phyloP scores from a whole-genome alignment of 2,888 invertebrate species.

The Diachrysia chrysitis region DNA sequence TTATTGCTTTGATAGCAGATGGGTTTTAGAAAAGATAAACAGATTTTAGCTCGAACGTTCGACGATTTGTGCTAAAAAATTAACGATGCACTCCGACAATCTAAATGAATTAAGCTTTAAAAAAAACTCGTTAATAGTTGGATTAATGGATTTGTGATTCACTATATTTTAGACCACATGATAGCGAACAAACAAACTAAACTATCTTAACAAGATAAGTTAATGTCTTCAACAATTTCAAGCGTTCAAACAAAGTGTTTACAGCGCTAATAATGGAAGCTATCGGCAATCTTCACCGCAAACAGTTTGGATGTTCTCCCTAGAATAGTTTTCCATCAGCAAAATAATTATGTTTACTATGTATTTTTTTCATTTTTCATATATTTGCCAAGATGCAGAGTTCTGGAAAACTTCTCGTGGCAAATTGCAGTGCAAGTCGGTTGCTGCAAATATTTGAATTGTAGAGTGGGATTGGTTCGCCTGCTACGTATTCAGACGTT shows the following conservation, averaged over 20 bases:
- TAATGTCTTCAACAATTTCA: slow-evolving; percentile 29
- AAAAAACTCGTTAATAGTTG: no score
- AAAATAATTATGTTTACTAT: slow-evolving; percentile 64
- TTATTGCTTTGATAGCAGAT: not conserved
- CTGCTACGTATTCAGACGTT: slow-evolving; percentile 78
- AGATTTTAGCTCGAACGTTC: not conserved
- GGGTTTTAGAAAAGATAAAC: slow-evolving; percentile 2
- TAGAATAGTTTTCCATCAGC: slow-evolving; percentile 38
- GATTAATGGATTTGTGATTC: not conserved
- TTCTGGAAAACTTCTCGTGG: slow-evolving; percentile 70
- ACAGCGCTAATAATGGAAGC: slow-evolving; percentile 11
- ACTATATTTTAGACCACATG: slow-evolving; percentile 10
- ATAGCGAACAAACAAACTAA: slow-evolving; percentile 6
- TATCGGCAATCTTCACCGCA: slow-evolving; percentile 19
- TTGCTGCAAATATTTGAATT: slow-evolving; percentile 86
- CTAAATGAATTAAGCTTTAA: no score
- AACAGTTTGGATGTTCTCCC: slow-evolving; percentile 13
- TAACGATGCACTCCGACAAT: not conserved
- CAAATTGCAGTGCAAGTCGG: slow-evolving; percentile 82
- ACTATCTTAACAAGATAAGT: slow-evolving; percentile 21
- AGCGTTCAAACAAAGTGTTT: slow-evolving; percentile 19
- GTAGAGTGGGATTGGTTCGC: slow-evolving; percentile 87
- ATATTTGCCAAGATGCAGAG: slow-evolving; percentile 59
- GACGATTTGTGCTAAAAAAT: not conserved
- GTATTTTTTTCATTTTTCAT: slow-evolving; percentile 59